Base-by-base conservation (phyloP, 2,113 vertebrate genomes). In the Falcunculus frontatus region DNA sequence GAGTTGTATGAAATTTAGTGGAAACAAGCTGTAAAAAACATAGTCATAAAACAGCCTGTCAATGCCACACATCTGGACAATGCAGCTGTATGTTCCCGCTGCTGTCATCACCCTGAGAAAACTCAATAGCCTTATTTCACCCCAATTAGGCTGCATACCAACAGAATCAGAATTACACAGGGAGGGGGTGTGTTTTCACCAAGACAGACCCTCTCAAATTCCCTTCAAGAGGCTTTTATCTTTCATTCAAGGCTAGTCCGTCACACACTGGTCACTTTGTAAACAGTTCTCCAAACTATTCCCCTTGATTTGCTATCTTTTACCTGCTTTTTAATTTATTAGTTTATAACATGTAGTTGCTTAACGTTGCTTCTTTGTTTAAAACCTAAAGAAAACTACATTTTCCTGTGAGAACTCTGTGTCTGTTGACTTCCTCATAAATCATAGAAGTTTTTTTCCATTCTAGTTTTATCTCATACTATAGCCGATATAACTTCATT, bases 11-110 rank as follows among this genome's bases (percentile, higher is more conserved):
- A 98, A 98, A 98, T 98, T 97, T 95, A 97, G 97, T 98, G 98
- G 98, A 98, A 98, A 98, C 97, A 98, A 98, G 98, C 97, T 98
- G 97, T 98, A 98, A 98, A 98, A 98, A 98, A 97, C 89, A 90
- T 91, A 95, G 97, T 87, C 94, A 95, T 98, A 98, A 98, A 98
- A 96, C 92, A 97, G 96, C 95, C 97, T 98, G 98, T 98, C 98
- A 97, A 91, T 98, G 97, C 97, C 98, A 97, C 98, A 97, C 98
- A 98, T 98, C 98, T 98, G 98, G 97, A 98, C 97, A 97, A 96
- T 97, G 97, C 97, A 98, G 97, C 98, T 98, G 97, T 97, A 96
- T 97, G 97, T 98, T 98, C 97, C 97, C 6, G 77, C 96, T 74
- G 95, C 97, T 98, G 97, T 98, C 98, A 96, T 98, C 98, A 93